Evolutionary conservation across 2,113 vertebrate genomes (phyloP), one percentile per base, ranked within the genome.

Genomic region (Phaethon lepturus): DNA sequence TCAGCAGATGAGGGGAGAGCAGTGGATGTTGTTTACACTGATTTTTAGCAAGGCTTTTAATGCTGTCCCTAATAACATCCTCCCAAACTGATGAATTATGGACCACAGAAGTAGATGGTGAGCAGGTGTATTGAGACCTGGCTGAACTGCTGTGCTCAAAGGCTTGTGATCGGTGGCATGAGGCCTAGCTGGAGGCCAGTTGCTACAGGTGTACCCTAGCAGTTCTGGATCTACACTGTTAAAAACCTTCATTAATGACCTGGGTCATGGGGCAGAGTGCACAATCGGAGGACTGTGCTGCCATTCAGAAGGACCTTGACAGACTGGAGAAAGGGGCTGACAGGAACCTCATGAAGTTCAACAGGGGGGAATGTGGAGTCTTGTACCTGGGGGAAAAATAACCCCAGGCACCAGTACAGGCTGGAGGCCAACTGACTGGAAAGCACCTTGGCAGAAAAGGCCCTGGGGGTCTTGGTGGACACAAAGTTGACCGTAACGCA

Each of bases 301-400:
- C 38, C 38, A 38, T 38, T 38, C 38, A 38, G 38, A 38, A 38
- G 38, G 38, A 38, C 38, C 38, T 38, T 38, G 38, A 8, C 38
- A 38, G 38, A 38, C 38, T 38, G 38, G 38, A 38, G 38, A 38
- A 38, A 38, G 38, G 38, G 17, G 10, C 47, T 63, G 35, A 35
- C 3, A 28, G 75, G 22, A 74, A 16, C 17, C 6, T 59, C 7
- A 2, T 38, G 31, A 24, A 72, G 17, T 44, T 88, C 25, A 47
- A 8, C 22, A 6, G 10, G 2, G 12, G 7, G 11, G 67, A 68
- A 50, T n/a, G 19, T 0, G 0, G 22, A 49, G n/a, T 25, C 31
- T 18, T 88, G 6, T 26, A 55, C 4, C 25, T 47, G n/a, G 28
- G 35, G 19, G 7, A 15, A 50, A 26, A 45, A 26, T 58, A 82